Evolutionary conservation across 2,888 invertebrate genomes (phyloP), one percentile per base, ranked within the genome.

Genomic region (Bombylius discolor): DNA sequence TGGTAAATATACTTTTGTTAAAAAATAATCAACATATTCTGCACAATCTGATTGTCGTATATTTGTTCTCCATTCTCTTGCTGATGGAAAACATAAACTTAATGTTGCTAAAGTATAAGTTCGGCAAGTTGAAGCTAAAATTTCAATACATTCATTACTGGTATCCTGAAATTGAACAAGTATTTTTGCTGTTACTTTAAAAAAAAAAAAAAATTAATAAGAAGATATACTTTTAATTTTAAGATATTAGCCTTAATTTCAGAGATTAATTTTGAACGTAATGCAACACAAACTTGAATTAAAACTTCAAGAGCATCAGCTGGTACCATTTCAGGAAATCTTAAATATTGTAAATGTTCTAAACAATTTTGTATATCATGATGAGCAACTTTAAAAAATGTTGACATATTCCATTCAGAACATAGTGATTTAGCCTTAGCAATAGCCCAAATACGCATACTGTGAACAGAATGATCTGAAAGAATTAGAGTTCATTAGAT

Each of bases 101-200:
- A 91, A 78, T 67, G 88, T 87, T 42, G 90, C 90, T 59, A 91
- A 75, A 68, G 88, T 85, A 4, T 83, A 80, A 1, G 87, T 85
- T 31, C 83, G 81, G 64, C 89, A 89, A 14, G 89, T 85, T 11
- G 81, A 78, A 7, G 89, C 84, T 59, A 91, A 71, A 33, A 85
- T 83, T 31, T 78, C 77, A 46, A 84, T 81, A 70, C 89, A 87
- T 70, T 86, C 83, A 33, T 80, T 79, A 31, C 83, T 80, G 42
- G 87, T 81, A 62, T 82, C 81, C 89, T 90, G 63, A n/a, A 73
- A 73, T 49, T 51, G 48, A 50, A 57, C 42, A 52, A 53, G 39
- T 48, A 12, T 51, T 23, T 47, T 32, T 23, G 23, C 23, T 23
- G 23, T 23, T 23, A 23, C 23, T 23, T 23, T 47, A 46, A 44